Percentiles rank a stretch among this genome's conserved stretches.
These are phyloP conservation scores for Myiozetetes cayanensis DNA, from an alignment of 2,113 vertebrate genomes.

Conservation along the genomic window DNA sequence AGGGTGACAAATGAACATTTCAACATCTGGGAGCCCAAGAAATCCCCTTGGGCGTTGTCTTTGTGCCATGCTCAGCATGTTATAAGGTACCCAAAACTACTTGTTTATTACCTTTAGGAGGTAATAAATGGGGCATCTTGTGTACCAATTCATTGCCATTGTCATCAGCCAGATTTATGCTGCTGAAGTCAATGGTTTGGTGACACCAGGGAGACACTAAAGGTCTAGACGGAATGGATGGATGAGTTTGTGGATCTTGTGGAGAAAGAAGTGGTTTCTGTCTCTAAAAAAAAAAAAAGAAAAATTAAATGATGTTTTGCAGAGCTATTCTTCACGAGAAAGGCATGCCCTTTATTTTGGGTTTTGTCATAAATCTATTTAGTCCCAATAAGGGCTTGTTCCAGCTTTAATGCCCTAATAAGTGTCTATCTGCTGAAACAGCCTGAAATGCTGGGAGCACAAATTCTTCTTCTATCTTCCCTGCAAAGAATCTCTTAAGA, in stretches of 20 bases:
- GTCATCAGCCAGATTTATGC: not conserved
- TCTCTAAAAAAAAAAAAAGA: not conserved
- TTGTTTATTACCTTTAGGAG: not conserved
- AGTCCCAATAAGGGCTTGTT: not conserved
- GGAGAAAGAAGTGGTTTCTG: not conserved
- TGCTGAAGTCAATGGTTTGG: not conserved
- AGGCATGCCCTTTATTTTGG: not conserved
- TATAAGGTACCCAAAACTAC: no score
- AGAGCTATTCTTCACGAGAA: not conserved
- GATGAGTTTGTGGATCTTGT: not conserved
- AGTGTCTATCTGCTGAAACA: not conserved
- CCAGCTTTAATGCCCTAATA: not conserved
- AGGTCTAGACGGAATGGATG: not conserved
- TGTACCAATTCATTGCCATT: not conserved
- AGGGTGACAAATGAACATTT: not conserved
- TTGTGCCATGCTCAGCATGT: not conserved
- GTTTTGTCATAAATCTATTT: not conserved
- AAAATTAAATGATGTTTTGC: not conserved
- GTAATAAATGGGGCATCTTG: no score
- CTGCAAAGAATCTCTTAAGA: not conserved
- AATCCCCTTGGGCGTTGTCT: not conserved
- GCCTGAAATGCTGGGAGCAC: not conserved
- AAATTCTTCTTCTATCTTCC: not conserved
- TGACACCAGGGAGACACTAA: not conserved
- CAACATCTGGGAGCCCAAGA: fast-evolving